These are phyloP conservation scores for Lissocephala sabroskyi DNA, from an alignment of 2,888 invertebrate species.

Conservation along the genomic window DNA sequence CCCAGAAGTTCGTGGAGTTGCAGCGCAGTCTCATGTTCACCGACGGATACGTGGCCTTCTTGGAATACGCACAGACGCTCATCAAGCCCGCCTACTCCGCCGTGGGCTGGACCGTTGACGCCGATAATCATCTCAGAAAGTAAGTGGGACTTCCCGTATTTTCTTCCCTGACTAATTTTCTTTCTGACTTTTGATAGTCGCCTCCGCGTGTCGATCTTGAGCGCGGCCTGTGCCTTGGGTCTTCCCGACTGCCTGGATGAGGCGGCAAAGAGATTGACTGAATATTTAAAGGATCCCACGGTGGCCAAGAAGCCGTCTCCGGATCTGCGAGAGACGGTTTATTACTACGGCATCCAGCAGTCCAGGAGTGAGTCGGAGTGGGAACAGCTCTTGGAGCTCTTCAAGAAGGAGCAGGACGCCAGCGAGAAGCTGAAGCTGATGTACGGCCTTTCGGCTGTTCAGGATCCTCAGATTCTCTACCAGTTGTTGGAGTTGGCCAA, in stretches of 20 bases:
- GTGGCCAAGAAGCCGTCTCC: constrained; percentile 74
- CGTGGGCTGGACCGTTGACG: constrained; percentile 77
- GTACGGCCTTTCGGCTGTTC: constrained; percentile 79
- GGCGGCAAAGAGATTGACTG: constrained; percentile 75
- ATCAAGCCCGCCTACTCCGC: constrained; percentile 76
- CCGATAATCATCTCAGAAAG: constrained; percentile 69
- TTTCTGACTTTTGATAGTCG: too few species aligned
- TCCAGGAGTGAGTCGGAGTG: constrained; percentile 78
- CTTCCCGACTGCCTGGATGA: constrained; percentile 76
- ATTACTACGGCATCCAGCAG: constrained; percentile 80
- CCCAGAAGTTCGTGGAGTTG: constrained; percentile 73
- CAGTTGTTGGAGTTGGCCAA: constrained; percentile 80
- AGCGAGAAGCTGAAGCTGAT: constrained; percentile 83
- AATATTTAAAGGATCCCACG: constrained; percentile 76
- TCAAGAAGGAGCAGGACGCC: constrained; percentile 81
- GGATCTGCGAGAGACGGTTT: constrained; percentile 78
- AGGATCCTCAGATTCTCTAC: constrained; percentile 77
- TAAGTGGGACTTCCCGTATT: constrained; percentile 32
- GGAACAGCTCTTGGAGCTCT: constrained; percentile 82
- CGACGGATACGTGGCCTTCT: constrained; percentile 72
- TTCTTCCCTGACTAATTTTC: too few species aligned
- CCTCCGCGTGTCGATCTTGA: constrained; percentile 77
- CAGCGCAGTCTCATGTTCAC: constrained; percentile 75
- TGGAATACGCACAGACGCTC: constrained; percentile 77
- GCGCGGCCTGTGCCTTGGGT: constrained; percentile 77